phyloP scores from a whole-genome alignment of 2,797 vertebrate species.

The Molothrus aeneus region DNA sequence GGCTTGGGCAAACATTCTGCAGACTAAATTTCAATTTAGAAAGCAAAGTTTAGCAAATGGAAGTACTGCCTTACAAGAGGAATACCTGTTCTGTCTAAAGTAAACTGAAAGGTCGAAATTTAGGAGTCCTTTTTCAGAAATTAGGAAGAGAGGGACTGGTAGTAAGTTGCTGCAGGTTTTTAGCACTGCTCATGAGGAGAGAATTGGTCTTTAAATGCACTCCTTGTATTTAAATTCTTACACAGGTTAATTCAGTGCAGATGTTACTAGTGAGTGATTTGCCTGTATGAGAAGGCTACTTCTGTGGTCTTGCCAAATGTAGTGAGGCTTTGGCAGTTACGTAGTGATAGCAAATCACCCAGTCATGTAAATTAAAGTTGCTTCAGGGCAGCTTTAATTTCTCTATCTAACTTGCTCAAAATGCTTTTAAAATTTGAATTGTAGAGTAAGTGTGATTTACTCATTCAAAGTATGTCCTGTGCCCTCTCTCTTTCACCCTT shows the following conservation, averaged over 20 bases:
- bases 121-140: not conserved
- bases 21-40: conserved; percentile 6
- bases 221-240: not conserved
- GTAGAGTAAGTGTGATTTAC: not conserved
- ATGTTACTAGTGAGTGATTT: conserved; percentile 5
- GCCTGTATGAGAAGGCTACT: conserved; percentile 16
- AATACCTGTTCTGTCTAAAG: not conserved
- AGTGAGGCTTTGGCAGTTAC: conserved; percentile 44
- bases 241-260: conserved; percentile 8
- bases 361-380: not conserved
- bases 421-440: conserved; percentile 26
- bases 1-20: not conserved
- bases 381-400: conserved; percentile 39
- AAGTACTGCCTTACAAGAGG: not conserved
- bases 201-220: not conserved
- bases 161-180: not conserved
- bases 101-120: not conserved
- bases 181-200: not conserved
- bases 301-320: conserved; percentile 36
- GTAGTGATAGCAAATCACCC: conserved; percentile 29
- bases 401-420: conserved; percentile 40
- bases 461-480: not conserved
- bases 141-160: not conserved
- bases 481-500: not conserved
- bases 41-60: not conserved